Conservation (phyloP, 2,888 invertebrate genomes). For the Trisateles emortualis region DNA sequence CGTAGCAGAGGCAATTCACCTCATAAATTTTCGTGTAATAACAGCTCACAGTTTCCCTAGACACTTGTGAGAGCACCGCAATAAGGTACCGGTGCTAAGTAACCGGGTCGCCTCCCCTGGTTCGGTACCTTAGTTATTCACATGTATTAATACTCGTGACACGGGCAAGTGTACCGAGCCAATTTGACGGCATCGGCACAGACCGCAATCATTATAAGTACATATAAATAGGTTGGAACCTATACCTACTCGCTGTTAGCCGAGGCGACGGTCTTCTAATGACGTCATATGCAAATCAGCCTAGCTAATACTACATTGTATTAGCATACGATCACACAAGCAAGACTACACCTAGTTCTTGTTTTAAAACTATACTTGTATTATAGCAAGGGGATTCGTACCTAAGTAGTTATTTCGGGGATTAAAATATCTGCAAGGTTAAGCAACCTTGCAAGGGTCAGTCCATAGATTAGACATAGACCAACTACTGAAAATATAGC, state of each 20-base stretch:
- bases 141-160: slow-evolving; percentile 38
- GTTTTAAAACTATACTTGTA: too few relatives aligned
- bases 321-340: slow-evolving; percentile 33
- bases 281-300: slow-evolving; percentile 32
- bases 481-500: too few relatives aligned
- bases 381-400: too few relatives aligned
- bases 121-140: slow-evolving; percentile 52
- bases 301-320: slow-evolving; percentile 27
- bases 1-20: slow-evolving; percentile 78
- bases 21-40: slow-evolving; percentile 84
- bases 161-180: slow-evolving; percentile 15
- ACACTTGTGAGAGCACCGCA: slow-evolving; percentile 80
- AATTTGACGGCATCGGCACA: slow-evolving; percentile 23
- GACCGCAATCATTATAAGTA: slow-evolving; percentile 35
- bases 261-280: slow-evolving; percentile 25
- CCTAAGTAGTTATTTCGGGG: too few relatives aligned
- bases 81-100: slow-evolving; percentile 70
- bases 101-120: slow-evolving; percentile 57
- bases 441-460: too few relatives aligned
- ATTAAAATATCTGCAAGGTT: too few relatives aligned
- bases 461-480: too few relatives aligned
- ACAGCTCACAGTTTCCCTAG: slow-evolving; percentile 82
- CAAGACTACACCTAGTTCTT: slow-evolving; percentile 16
- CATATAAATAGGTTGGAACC: slow-evolving; percentile 15
- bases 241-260: slow-evolving; percentile 10